phyloP scores from a whole-genome alignment of 2,888 invertebrate genomes.

The Drosophila dives region DNA sequence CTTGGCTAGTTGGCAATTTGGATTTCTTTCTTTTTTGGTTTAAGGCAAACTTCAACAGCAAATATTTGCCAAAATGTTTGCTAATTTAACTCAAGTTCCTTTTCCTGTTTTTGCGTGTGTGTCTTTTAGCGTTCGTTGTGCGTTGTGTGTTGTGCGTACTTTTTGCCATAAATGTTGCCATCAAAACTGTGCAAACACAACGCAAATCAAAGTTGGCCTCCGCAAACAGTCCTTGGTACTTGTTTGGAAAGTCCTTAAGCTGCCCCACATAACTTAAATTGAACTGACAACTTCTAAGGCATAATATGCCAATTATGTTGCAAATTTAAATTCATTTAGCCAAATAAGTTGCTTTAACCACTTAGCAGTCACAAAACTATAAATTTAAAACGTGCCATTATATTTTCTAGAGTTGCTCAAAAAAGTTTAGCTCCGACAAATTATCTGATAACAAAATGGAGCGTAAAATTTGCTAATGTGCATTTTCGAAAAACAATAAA shows the following conservation, averaged over 20 bases:
- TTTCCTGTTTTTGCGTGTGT: constrained; percentile 18
- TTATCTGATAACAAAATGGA: neutral
- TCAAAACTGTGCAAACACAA: constrained; percentile 29
- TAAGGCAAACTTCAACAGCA: constrained; percentile 25
- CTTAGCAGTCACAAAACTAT: neutral
- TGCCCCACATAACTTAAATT: constrained; percentile 39
- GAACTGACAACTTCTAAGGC: constrained; percentile 10
- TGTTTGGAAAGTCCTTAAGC: neutral
- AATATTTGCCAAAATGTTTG: constrained; percentile 78
- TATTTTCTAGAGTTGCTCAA: neutral
- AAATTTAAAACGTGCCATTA: neutral
- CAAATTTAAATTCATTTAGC: neutral
- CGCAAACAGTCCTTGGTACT: neutral
- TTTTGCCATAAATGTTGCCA: constrained; percentile 21
- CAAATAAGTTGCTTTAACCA: neutral
- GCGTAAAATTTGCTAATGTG: neutral
- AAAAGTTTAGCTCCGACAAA: neutral
- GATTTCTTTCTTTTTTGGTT: constrained; percentile 2
- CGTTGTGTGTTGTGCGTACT: neutral
- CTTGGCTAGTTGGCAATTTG: constrained; percentile 69
- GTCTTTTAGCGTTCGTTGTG: neutral
- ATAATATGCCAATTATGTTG: neutral
- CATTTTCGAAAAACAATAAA: neutral
- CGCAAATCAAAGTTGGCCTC: constrained; percentile 29
- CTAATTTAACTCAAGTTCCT: constrained; percentile 69